phyloP scores from a whole-genome alignment of 2,888 invertebrate species.

The Drosophila vallismaia region DNA sequence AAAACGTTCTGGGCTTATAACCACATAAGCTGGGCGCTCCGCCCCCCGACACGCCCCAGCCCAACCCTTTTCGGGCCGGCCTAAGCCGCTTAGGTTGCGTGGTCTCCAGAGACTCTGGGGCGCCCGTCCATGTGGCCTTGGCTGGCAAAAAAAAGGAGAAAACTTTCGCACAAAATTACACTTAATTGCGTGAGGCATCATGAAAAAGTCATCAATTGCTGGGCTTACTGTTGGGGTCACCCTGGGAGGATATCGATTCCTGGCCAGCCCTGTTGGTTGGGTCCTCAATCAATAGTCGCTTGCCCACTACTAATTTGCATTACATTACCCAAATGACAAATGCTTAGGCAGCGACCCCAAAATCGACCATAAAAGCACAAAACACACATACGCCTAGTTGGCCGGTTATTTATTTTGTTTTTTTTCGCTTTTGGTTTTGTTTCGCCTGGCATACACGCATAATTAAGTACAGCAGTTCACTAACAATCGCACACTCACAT shows the following conservation, averaged over 20 bases:
- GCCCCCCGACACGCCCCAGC: constrained; percentile 36
- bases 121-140: constrained; percentile 49
- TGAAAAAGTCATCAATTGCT: constrained; percentile 38
- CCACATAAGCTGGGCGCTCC: background rate
- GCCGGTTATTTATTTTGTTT: constrained; percentile 26
- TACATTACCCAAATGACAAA: constrained; percentile 58
- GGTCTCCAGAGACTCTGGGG: constrained; percentile 50
- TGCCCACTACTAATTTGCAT: constrained; percentile 41
- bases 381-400: constrained; percentile 67
- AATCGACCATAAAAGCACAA: constrained; percentile 15
- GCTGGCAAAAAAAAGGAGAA: constrained; percentile 29
- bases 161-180: constrained; percentile 48
- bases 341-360: constrained; percentile 43
- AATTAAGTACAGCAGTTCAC: constrained; percentile 62
- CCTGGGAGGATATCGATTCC: constrained; percentile 56
- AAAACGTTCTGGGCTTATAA: constrained; percentile 34
- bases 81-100: constrained; percentile 33
- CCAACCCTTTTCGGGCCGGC: constrained; percentile 20
- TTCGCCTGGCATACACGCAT: constrained; percentile 46
- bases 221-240: constrained; percentile 9
- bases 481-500: constrained; percentile 17
- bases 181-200: constrained; percentile 59
- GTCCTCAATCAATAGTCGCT: constrained; percentile 36
- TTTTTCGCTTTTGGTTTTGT: background rate
- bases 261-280: background rate